Percentiles rank a stretch among this genome's conserved stretches.
Evolutionary conservation across 2,888 invertebrate genomes (phyloP).

Genomic region (Chydorus sphaericus): DNA sequence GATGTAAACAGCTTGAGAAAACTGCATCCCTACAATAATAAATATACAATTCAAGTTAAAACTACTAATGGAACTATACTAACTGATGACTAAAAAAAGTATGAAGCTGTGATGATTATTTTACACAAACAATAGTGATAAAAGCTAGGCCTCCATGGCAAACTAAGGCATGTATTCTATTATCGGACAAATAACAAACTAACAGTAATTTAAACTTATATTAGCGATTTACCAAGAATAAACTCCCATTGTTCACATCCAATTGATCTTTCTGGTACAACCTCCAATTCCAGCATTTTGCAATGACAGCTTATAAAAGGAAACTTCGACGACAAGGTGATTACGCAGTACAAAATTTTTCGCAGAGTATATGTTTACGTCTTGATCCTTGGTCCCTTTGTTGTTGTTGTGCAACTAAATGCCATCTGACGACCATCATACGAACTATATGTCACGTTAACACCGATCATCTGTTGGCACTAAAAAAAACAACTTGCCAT

Average conservation of each 20-base stretch:
- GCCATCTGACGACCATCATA: no score
- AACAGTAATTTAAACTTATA: background rate
- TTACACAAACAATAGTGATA: conserved; percentile 10
- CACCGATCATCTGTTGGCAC: no score
- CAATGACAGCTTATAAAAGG: background rate
- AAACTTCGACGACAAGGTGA: background rate
- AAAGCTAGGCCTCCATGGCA: background rate
- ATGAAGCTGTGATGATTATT: no score
- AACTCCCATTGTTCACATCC: conserved; percentile 98
- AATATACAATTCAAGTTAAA: conserved; percentile 1
- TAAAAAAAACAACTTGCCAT: no score
- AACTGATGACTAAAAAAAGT: background rate
- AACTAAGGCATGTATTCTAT: background rate
- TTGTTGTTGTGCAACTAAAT: no score
- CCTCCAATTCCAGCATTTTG: conserved; percentile 87
- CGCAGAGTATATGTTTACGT: no score
- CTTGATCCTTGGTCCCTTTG: no score
- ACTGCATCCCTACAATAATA: conserved; percentile 75
- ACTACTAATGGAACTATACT: background rate
- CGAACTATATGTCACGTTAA: no score
- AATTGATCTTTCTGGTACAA: conserved; percentile 85
- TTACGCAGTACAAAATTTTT: background rate
- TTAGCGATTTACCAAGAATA: conserved; percentile 61
- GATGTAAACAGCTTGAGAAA: conserved; percentile 91
- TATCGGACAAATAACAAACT: background rate